Evolutionary conservation across 2,113 vertebrate genomes (phyloP), one percentile per base, ranked within the genome.

Genomic region (Pungitius pungitius): DNA sequence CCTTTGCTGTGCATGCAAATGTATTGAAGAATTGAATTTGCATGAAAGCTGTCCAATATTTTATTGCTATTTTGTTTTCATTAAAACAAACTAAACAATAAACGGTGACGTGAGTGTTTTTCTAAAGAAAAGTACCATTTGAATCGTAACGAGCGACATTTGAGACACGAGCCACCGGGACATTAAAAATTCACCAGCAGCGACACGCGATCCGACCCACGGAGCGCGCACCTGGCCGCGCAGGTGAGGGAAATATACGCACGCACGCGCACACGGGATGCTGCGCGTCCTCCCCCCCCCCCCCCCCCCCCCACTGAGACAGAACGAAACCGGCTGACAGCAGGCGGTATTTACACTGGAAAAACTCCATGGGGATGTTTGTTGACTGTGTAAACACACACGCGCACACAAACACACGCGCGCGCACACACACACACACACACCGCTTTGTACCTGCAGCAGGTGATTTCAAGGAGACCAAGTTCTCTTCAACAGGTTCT

Each of bases 151-250:
- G 6, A 35, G 6, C 58, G 35, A 45, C 15, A 64, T 26, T 13
- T 30, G 20, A 64, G 27, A 45, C 22, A 43, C 24, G 7, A 18
- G n/a, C 61, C 4, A 30, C 62, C 47, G 20, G 13, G 35, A 15
- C 37, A 52, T 82, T n/a, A 13, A 73, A 73, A 56, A 82, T 77
- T 80, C 40, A 87, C 64, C 62, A 33, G 62, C 47, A 27, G 24
- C 14, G 63, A 43, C 35, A 78, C 20, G 26, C n/a, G 47, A 77
- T 39, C 58, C 9, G 30, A 66, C 56, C 51, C 49, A 59, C 76
- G 76, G 82, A 63, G 78, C 69, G 77, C 6, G 75, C 76, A 27
- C 51, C 62, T 58, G 63, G 33, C 17, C 33, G 43, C 42, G 14
- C 63, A 67, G 61, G 68, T 27, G 45, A 8, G 5, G 6, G 33